Evolutionary conservation across 2,888 invertebrate species (phyloP).

Genomic region (Athalia rosae): DNA sequence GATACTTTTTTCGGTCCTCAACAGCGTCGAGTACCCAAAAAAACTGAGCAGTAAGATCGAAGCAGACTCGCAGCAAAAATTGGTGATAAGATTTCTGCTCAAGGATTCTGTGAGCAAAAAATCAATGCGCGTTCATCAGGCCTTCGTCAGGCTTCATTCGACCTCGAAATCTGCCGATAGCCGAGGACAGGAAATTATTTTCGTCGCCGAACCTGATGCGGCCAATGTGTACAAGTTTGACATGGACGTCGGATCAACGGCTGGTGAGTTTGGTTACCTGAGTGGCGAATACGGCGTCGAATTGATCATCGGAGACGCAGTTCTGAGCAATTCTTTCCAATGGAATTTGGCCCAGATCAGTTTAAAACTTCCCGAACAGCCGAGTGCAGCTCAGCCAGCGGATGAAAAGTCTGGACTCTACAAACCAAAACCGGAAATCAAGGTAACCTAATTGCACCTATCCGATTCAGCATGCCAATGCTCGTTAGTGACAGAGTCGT

Average conservation of each 20-base stretch:
- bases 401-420: slow-evolving; percentile 63
- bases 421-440: slow-evolving; percentile 78
- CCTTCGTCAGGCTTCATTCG: slow-evolving; percentile 84
- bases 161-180: slow-evolving; percentile 64
- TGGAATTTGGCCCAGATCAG: slow-evolving; percentile 89
- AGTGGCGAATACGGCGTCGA: slow-evolving; percentile 89
- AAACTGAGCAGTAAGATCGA: slow-evolving; percentile 83
- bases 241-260: slow-evolving; percentile 88
- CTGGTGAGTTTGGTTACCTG: slow-evolving; percentile 84
- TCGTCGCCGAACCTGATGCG: slow-evolving; percentile 92
- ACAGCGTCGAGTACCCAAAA: slow-evolving; percentile 83
- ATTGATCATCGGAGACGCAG: slow-evolving; percentile 92
- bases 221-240: slow-evolving; percentile 91
- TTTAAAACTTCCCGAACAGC: slow-evolving; percentile 79
- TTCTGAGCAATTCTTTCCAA: slow-evolving; percentile 90
- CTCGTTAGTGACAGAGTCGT: slow-evolving; percentile 66
- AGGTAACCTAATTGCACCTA: slow-evolving; percentile 69
- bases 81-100: slow-evolving; percentile 87
- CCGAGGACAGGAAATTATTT: slow-evolving; percentile 89
- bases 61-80: slow-evolving; percentile 93
- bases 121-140: slow-evolving; percentile 87
- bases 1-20: slow-evolving; percentile 39
- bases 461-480: slow-evolving; percentile 63
- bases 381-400: slow-evolving; percentile 58
- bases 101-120: slow-evolving; percentile 82